Conservation (phyloP, 2,888 invertebrate species). For the Eristalis tenax region DNA sequence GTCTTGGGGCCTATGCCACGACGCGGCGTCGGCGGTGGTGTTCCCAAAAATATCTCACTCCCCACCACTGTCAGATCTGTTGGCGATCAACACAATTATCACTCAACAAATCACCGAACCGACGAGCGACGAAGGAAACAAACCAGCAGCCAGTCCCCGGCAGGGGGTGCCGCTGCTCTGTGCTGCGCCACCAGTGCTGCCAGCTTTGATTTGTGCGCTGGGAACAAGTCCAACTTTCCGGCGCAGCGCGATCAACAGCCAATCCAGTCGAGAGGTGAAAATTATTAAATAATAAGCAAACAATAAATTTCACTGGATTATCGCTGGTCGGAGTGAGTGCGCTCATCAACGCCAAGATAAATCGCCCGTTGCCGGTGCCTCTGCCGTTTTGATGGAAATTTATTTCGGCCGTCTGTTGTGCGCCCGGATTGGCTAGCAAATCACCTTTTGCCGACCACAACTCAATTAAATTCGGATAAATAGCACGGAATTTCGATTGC, state of each 20-base stretch:
- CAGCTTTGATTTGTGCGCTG: constrained; percentile 49
- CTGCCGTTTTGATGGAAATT: constrained; percentile 34
- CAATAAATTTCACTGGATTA: constrained; percentile 43
- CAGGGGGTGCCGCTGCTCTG: background rate
- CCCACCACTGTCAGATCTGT: background rate
- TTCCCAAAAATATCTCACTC: background rate
- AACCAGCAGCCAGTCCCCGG: background rate
- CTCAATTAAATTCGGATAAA: constrained; percentile 43
- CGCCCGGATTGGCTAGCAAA: background rate
- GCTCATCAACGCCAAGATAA: constrained; percentile 65
- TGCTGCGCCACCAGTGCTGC: background rate
- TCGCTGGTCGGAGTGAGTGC: constrained; percentile 51
- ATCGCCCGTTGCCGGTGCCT: constrained; percentile 26
- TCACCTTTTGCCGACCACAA: background rate
- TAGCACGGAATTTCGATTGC: constrained; percentile 11
- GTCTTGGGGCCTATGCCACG: background rate
- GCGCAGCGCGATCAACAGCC: background rate
- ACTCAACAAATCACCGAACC: constrained; percentile 32
- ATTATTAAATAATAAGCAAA: constrained; percentile 68
- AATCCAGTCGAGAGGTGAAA: constrained; percentile 42
- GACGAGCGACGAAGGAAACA: background rate
- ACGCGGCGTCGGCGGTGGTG: background rate
- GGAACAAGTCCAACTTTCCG: constrained; percentile 21
- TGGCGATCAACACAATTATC: constrained; percentile 8
- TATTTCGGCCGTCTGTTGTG: constrained; percentile 16